Percentiles rank a stretch among this genome's conserved stretches.
Conservation (phyloP, 1,140 invertebrate genomes). For the Colletes latitarsis region DNA sequence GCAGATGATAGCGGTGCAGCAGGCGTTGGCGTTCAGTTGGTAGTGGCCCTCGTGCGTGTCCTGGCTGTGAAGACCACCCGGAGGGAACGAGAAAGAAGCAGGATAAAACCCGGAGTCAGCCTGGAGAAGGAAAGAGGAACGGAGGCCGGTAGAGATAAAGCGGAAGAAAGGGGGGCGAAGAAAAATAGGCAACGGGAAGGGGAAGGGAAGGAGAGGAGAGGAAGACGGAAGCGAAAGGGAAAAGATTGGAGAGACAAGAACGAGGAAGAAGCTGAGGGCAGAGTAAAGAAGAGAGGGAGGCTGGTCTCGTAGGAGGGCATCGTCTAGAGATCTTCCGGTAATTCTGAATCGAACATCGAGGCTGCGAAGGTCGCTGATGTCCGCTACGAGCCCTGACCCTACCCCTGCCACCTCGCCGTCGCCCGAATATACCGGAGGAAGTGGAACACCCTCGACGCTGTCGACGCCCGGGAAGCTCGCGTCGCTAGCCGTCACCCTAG, state of each 20-base stretch:
- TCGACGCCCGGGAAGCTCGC: background rate
- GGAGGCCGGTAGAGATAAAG: slow-evolving; percentile 5
- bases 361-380: slow-evolving; percentile 58
- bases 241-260: background rate
- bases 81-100: background rate
- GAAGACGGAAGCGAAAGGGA: background rate
- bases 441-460: background rate
- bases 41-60: slow-evolving; percentile 12
- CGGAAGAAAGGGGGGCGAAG: slow-evolving; percentile 4
- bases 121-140: slow-evolving; percentile 7
- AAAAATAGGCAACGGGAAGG: slow-evolving; percentile 21
- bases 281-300: background rate
- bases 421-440: slow-evolving; percentile 8
- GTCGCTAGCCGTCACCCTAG: background rate
- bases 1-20: slow-evolving; percentile 53
- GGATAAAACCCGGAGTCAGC: background rate
- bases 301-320: slow-evolving; percentile 32
- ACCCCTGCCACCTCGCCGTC: slow-evolving; percentile 43
- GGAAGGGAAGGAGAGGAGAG: background rate
- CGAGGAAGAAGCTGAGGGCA: background rate
- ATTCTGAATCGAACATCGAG: slow-evolving; percentile 33
- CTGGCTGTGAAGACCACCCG: background rate
- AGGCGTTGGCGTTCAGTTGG: slow-evolving; percentile 31
- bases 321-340: slow-evolving; percentile 33
- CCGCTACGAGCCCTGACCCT: slow-evolving; percentile 47